Evolutionary conservation across 2,113 vertebrate genomes (phyloP).

Genomic region (Pelmatolapia mariae): DNA sequence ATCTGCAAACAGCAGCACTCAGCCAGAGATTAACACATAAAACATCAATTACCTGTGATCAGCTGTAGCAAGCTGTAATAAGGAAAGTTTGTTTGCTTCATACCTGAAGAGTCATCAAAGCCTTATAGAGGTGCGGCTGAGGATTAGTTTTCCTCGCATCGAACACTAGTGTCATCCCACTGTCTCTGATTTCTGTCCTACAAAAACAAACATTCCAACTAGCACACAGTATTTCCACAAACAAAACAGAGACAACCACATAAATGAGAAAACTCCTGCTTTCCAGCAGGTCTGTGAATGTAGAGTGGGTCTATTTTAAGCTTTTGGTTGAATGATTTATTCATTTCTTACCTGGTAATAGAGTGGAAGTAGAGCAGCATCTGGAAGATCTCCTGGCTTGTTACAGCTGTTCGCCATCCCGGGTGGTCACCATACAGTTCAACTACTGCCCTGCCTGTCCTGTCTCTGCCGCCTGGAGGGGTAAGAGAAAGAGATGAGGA

Average conservation of each 20-base stretch:
- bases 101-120: constrained; percentile 81
- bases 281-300: neutral
- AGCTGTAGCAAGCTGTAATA: neutral
- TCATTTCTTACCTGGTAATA: constrained; percentile 76
- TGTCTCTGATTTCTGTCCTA: constrained; percentile 73
- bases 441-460: constrained; percentile 76
- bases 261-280: neutral
- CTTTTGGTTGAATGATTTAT: neutral
- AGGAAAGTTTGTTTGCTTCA: neutral
- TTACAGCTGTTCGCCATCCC: constrained; percentile 73
- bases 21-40: neutral
- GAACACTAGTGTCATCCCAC: constrained; percentile 76
- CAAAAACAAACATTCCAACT: neutral
- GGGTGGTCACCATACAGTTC: constrained; percentile 76
- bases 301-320: neutral
- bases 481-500: neutral
- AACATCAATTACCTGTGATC: neutral
- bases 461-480: constrained; percentile 81
- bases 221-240: neutral
- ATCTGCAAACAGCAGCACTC: neutral
- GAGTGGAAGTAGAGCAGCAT: constrained; percentile 80
- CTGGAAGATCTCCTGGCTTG: constrained; percentile 65
- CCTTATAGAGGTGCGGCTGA: constrained; percentile 64
- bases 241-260: neutral
- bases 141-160: constrained; percentile 78